Evolutionary conservation across 23 tunicate species (phyloP).

Genomic region (Halocynthia roretzi): DNA sequence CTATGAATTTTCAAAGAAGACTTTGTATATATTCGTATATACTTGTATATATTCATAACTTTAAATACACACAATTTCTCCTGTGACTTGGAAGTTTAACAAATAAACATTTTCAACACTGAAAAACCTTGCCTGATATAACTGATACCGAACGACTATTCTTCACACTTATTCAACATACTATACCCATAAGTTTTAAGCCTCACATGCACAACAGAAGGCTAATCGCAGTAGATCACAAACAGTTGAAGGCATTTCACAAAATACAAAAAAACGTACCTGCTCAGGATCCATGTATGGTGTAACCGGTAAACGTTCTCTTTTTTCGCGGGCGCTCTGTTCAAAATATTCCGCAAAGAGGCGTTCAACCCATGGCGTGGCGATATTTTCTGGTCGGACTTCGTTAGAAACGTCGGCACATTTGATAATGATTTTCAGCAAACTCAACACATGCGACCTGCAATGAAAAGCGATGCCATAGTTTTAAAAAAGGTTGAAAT

Average conservation of each 20-base stretch:
- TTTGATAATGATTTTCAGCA: slow-evolving; percentile 81
- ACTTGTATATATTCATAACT: too few relatives aligned
- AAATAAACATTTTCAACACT: not conserved
- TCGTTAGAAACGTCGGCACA: slow-evolving; percentile 96
- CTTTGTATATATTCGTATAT: too few relatives aligned
- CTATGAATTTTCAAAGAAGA: too few relatives aligned
- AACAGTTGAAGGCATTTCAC: not conserved
- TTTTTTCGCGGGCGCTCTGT: slow-evolving; percentile 79
- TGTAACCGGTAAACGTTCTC: slow-evolving; percentile 68
- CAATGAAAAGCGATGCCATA: too few relatives aligned
- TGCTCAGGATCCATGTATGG: slow-evolving; percentile 93
- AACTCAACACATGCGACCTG: slow-evolving; percentile 67
- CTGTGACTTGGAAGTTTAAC: not conserved
- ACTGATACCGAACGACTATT: too few relatives aligned
- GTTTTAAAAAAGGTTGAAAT: too few relatives aligned
- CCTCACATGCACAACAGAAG: not conserved
- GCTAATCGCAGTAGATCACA: not conserved
- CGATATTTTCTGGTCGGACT: slow-evolving; percentile 85
- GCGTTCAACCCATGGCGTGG: slow-evolving; percentile 86
- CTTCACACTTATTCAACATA: too few relatives aligned
- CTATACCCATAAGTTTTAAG: not conserved
- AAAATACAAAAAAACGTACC: slow-evolving; percentile 40
- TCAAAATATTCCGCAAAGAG: slow-evolving; percentile 75
- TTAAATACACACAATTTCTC: not conserved
- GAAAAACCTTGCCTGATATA: not conserved